A percentile compares a stretch with the other conserved stretches of the same genome.
Evolutionary conservation across 2,113 vertebrate species (phyloP).

Genomic region (Corythornis vintsioides): DNA sequence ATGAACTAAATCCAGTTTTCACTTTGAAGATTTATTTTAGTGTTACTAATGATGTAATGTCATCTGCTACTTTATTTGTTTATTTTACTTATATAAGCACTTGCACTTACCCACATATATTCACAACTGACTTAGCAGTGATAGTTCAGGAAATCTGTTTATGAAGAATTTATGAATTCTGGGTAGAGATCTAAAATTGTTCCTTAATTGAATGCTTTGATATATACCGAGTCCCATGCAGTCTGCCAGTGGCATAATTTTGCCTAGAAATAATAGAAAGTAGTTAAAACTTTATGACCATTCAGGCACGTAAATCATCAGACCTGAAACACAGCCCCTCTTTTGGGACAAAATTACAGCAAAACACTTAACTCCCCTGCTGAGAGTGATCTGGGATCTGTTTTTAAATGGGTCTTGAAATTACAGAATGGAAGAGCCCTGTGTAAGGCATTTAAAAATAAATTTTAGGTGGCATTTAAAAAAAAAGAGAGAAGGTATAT

Average conservation of each 20-base stretch:
- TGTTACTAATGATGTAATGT: not conserved
- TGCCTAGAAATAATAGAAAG: not conserved
- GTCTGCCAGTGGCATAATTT: not conserved
- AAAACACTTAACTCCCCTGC: too few species aligned
- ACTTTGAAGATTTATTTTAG: not conserved
- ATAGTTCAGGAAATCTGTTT: not conserved
- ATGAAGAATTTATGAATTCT: not conserved
- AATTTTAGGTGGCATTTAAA: not conserved
- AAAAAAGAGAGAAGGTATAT: not conserved
- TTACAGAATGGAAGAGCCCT: not conserved
- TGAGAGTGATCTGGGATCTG: not conserved
- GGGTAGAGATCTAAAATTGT: not conserved
- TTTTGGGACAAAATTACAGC: not conserved
- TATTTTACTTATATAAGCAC: constrained; percentile 16
- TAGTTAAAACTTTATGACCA: not conserved
- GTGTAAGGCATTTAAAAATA: not conserved
- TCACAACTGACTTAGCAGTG: not conserved
- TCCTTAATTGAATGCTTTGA: not conserved
- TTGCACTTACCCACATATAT: not conserved
- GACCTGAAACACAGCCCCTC: not conserved
- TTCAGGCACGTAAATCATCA: accelerated
- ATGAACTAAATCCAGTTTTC: not conserved
- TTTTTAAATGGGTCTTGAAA: not conserved
- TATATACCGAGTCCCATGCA: not conserved
- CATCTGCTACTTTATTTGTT: constrained; percentile 13